These are phyloP conservation scores for Phaethon lepturus DNA, from an alignment of 2,113 vertebrate genomes.

Conservation along the genomic window DNA sequence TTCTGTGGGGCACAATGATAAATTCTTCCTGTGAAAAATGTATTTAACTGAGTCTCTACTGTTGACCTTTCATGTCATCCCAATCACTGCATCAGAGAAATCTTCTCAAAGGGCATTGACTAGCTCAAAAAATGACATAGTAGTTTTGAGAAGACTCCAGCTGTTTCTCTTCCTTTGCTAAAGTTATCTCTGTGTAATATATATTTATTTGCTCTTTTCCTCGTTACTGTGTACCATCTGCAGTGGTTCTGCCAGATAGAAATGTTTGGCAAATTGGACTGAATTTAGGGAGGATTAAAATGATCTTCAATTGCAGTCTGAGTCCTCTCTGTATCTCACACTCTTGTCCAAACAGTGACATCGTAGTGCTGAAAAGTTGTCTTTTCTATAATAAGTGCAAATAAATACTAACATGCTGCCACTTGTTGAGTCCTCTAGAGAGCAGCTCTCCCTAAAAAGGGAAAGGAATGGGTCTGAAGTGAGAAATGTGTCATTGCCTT, in stretches of 20 bases:
- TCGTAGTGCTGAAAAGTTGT: neutral
- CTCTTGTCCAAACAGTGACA: fast-evolving
- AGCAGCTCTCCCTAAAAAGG: slow-evolving; percentile 7
- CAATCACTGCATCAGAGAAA: neutral
- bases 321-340: neutral
- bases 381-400: neutral
- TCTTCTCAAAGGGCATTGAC: neutral
- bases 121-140: neutral
- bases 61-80: neutral
- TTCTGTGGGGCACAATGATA: neutral
- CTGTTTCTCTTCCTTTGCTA: neutral
- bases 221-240: neutral
- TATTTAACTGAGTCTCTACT: neutral
- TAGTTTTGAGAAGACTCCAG: neutral
- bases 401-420: neutral
- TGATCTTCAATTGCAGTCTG: neutral
- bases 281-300: neutral
- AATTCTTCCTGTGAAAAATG: neutral
- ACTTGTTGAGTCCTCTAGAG: neutral
- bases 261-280: neutral
- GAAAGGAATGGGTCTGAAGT: neutral
- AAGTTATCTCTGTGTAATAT: neutral
- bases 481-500: neutral
- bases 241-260: neutral
- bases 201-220: neutral